Percentiles rank a stretch among this genome's conserved stretches.
Evolutionary conservation across 2,113 vertebrate species (phyloP).

Genomic region (Cavia aperea): DNA sequence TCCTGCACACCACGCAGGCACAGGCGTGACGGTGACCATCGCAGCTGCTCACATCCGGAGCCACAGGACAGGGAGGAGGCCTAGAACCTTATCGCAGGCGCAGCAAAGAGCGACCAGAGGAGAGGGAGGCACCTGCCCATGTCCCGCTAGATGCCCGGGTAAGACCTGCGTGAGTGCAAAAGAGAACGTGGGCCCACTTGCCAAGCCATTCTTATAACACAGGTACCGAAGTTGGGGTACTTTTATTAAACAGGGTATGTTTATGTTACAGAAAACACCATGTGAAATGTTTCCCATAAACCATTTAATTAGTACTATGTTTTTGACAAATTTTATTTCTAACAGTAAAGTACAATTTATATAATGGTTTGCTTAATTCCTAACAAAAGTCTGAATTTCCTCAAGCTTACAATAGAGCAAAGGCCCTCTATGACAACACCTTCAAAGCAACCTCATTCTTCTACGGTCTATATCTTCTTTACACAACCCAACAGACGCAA

Average conservation of each 20-base stretch:
- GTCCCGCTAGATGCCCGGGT: not conserved
- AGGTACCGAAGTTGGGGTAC: not conserved
- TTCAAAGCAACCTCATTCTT: not conserved
- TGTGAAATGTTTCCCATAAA: not conserved
- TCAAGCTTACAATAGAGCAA: not conserved
- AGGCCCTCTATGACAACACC: not conserved
- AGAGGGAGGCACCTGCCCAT: not conserved
- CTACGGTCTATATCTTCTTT: not conserved
- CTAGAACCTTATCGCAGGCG: not conserved
- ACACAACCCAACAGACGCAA: not conserved
- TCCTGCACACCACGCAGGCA: not conserved
- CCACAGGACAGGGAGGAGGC: not conserved
- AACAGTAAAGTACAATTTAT: not conserved
- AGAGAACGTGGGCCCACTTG: not conserved
- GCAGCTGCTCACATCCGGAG: not conserved
- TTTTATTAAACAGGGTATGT: constrained; percentile 3
- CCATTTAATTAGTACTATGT: not conserved
- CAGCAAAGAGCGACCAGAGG: not conserved
- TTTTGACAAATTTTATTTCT: constrained; percentile 26
- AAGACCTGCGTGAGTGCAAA: not conserved
- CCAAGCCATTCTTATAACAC: not conserved
- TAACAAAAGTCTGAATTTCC: not conserved
- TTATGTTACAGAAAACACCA: not conserved
- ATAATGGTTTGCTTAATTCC: not conserved
- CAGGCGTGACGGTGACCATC: not conserved